A percentile compares a stretch with the other conserved stretches of the same genome.
Evolutionary conservation across 1,140 invertebrate species (phyloP).

Genomic region (Octopus sinensis): DNA sequence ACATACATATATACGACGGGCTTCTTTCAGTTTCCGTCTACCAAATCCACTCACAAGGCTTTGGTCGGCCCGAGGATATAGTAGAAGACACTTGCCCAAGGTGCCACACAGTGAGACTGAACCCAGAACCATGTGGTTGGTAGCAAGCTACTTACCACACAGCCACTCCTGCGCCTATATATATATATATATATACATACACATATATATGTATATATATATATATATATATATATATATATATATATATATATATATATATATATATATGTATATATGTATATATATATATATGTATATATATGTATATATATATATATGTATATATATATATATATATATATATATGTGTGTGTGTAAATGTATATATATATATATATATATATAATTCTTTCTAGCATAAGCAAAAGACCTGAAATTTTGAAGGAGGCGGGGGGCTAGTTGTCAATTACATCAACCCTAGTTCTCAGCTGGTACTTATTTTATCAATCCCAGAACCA

Average conservation of each 20-base stretch:
- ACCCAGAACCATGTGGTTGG: not conserved
- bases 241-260: not conserved
- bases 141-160: not conserved
- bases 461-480: too few species aligned
- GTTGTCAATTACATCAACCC: too few species aligned
- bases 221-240: conserved; percentile 5
- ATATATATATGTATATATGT: not conserved
- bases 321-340: conserved; percentile 2
- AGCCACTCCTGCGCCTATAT: not conserved
- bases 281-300: not conserved
- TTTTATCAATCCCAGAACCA: too few species aligned
- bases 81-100: not conserved
- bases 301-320: conserved; percentile 2
- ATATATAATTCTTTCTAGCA: too few species aligned
- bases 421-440: too few species aligned
- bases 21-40: too few species aligned
- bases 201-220: not conserved
- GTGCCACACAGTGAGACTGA: not conserved
- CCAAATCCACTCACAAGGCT: too few species aligned
- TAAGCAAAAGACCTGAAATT: too few species aligned
- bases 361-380: too few species aligned
- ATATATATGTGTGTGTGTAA: not conserved
- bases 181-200: not conserved
- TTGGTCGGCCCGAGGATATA: not conserved
- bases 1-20: too few species aligned